Evolutionary conservation across 2,113 vertebrate genomes (phyloP), one percentile per base, ranked within the genome.

Genomic region (Symphodus melops): DNA sequence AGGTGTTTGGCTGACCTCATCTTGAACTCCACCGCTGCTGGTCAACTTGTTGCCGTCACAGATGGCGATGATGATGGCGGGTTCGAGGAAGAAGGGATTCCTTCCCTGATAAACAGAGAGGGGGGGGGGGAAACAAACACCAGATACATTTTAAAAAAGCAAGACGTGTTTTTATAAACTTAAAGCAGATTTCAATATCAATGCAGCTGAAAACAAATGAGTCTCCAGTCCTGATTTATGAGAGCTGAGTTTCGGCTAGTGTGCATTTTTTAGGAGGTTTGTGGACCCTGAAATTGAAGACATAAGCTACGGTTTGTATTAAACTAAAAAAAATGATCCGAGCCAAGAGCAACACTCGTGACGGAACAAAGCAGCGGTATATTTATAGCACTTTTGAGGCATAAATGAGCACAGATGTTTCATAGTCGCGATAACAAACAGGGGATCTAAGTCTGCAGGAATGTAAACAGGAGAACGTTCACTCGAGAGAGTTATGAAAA

Each of bases 41-140:
- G 96, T 98, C 89, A 98, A 90, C 90, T 97, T 97, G 93, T 95
- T 97, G 87, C 97, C 97, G 86, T 98, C 97, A 37, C 95, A 97
- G 89, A 98, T 96, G 75, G 96, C 94, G 52, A 98, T 95, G 59
- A 98, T 97, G 92, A 98, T 97, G 87, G 96, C 95, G 48, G 97
- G 96, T 74, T 97, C 96, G 74, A 98, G 95, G 89, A 97, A 97
- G 88, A 97, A 98, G 7, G 96, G 96, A 67, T 98, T 98, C 88
- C 96, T 94, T 85, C 97, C 96, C 96, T 98, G 86, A 33, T 61
- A 72, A 48, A 70, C 48, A 62, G 4, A 60, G 2, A 28, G 28
- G n/a, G n/a, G n/a, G 28, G 28, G 28, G 28, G 28, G 56, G 21
- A 49, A 54, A 55, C 14, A 48, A 7, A 3, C 5, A 3, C 14